Evolutionary conservation across 1,140 invertebrate genomes (phyloP).

Genomic region (Drosophila bocqueti): DNA sequence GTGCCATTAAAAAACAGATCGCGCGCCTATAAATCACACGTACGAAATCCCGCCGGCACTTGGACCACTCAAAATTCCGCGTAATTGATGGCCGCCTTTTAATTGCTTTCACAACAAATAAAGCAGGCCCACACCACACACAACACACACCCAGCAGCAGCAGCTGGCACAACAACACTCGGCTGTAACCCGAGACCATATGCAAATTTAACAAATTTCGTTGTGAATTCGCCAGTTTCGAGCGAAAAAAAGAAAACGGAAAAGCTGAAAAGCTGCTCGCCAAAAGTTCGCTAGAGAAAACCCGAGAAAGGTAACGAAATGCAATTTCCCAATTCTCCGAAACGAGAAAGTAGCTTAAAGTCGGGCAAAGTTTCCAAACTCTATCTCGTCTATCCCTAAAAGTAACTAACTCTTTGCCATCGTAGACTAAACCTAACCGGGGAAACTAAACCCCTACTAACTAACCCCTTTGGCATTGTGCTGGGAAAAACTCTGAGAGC

Average conservation of each 20-base stretch:
- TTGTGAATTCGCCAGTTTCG: slow-evolving; percentile 73
- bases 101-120: slow-evolving; percentile 83
- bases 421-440: slow-evolving; percentile 42
- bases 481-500: slow-evolving; percentile 34
- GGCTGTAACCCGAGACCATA: slow-evolving; percentile 49
- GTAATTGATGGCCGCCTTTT: slow-evolving; percentile 77
- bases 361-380: slow-evolving; percentile 25
- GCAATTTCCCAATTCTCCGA: slow-evolving; percentile 48
- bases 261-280: slow-evolving; percentile 49
- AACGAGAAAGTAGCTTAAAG: slow-evolving; percentile 34
- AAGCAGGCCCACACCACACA: slow-evolving; percentile 40
- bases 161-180: slow-evolving; percentile 43
- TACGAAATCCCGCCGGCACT: slow-evolving; percentile 34
- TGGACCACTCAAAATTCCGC: slow-evolving; percentile 63
- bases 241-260: slow-evolving; percentile 42
- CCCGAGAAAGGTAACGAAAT: slow-evolving; percentile 69
- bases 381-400: slow-evolving; percentile 4
- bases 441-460: slow-evolving; percentile 51
- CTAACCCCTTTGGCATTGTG: slow-evolving; percentile 76
- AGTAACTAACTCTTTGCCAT: slow-evolving; percentile 56
- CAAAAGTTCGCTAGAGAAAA: slow-evolving; percentile 60
- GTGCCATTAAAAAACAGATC: slow-evolving; percentile 69
- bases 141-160: slow-evolving; percentile 20
- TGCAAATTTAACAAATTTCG: slow-evolving; percentile 82
- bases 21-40: slow-evolving; percentile 78